A percentile compares a stretch with the other conserved stretches of the same genome.
These are phyloP conservation scores for Festucalex cinctus DNA, from an alignment of 2,113 vertebrate genomes.

Conservation along the genomic window DNA sequence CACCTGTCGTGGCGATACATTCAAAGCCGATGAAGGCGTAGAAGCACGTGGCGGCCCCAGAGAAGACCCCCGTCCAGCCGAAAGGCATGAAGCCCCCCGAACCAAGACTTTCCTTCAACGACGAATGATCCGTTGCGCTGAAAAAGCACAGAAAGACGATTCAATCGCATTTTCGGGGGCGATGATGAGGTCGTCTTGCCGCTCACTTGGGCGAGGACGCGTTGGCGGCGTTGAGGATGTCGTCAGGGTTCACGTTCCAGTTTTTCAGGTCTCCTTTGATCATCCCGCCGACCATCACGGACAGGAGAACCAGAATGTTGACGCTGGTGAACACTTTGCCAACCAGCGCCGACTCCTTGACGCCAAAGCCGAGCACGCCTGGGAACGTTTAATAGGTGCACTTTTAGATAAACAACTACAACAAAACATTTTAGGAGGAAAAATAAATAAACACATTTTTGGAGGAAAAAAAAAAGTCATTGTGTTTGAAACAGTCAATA, in stretches of 20 bases:
- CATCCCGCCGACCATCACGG: constrained; percentile 87
- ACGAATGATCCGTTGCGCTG: constrained; percentile 63
- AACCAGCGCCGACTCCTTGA: constrained; percentile 93
- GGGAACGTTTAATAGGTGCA: constrained; percentile 9
- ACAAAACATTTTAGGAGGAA: too few relatives aligned
- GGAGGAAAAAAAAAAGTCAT: too few relatives aligned
- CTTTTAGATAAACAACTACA: background rate
- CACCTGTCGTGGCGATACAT: constrained; percentile 96
- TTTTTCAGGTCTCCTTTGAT: constrained; percentile 88
- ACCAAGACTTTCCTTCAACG: constrained; percentile 49
- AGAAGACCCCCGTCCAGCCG: constrained; percentile 84
- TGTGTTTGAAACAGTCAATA: too few relatives aligned
- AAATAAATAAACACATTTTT: too few relatives aligned
- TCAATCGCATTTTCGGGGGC: too few relatives aligned
- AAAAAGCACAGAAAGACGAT: constrained; percentile 6
- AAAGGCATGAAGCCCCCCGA: constrained; percentile 92
- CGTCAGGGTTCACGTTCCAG: constrained; percentile 79
- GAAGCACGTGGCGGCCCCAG: constrained; percentile 94
- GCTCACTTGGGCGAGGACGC: constrained; percentile 55
- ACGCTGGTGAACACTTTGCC: constrained; percentile 95
- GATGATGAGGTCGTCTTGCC: background rate
- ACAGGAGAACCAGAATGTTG: constrained; percentile 88
- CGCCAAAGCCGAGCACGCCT: constrained; percentile 88
- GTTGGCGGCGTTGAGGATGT: constrained; percentile 67
- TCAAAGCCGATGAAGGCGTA: constrained; percentile 97